Evolutionary conservation across 2,888 invertebrate species (phyloP), one percentile per base, ranked within the genome.

Genomic region (Acrobasis consociella): DNA sequence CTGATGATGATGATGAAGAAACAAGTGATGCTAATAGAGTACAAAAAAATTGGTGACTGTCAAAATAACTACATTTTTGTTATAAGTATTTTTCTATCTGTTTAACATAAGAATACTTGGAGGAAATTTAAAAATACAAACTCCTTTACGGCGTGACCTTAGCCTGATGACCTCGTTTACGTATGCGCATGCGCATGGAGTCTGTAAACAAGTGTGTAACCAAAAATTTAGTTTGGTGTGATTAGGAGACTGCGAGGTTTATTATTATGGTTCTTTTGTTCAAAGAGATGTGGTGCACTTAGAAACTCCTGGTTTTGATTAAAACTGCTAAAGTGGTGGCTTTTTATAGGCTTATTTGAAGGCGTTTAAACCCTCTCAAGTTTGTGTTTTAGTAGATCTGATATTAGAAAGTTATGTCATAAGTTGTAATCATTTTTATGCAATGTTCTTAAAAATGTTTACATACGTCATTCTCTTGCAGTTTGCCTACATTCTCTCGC

Each of bases 71-170:
- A 5, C 31, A 8, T 31, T 31, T 31, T 31, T 31, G 22, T 31
- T 31, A 7, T 31, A 5, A 31, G 31, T 31, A 31, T 31, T 31
- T 46, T 46, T n/a, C 2, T n/a, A n/a, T 46, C 42, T 42, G 13
- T 13, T 46, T 46, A 46, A 5, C 46, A 46, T 46, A 46, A 46
- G 46, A 46, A 46, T 46, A 46, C n/a, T 46, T 31, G 31, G 13
- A 52, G 42, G 16, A 39, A 15, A 39, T 42, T 16, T 17, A 38
- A 53, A 53, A 53, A 22, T 22, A 22, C 16, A 56, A 56, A 56
- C 39, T 56, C 39, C 55, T 56, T 15, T 39, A 56, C 38, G 16
- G n/a, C 39, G 39, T 42, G 55, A 56, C 55, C 55, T 56, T 56
- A 56, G 39, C 39, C 55, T 16, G 11, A 11, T 56, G 55, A 39